Percentiles rank a stretch among this genome's conserved stretches.
Evolutionary conservation across 2,888 invertebrate genomes (phyloP).

Genomic region (Ormyrus thymus): DNA sequence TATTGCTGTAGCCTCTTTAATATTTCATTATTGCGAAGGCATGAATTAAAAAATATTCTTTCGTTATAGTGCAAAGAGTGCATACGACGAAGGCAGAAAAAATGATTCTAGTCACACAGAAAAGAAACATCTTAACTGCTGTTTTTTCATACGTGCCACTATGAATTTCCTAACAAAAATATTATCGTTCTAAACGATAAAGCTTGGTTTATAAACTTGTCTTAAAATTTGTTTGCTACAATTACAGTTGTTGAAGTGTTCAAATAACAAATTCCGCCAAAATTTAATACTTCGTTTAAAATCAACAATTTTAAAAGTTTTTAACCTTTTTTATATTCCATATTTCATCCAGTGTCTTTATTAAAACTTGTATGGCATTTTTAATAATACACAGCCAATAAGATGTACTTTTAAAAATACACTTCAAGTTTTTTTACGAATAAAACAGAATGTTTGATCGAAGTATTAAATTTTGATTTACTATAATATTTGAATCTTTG

Average conservation of each 20-base stretch:
- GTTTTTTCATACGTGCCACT: constrained; percentile 30
- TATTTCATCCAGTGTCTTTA: not conserved
- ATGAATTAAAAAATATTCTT: constrained; percentile 3
- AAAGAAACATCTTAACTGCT: constrained; percentile 23
- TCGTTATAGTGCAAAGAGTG: constrained; percentile 25
- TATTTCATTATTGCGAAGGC: not conserved
- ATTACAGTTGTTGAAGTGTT: not conserved
- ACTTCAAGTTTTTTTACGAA: too few species aligned
- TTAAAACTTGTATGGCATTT: not conserved
- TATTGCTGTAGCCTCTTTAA: too few species aligned
- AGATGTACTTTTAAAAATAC: too few species aligned
- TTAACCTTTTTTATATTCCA: not conserved
- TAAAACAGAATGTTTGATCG: too few species aligned
- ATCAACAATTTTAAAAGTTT: not conserved
- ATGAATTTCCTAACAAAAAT: not conserved
- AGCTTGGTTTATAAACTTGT: too few species aligned
- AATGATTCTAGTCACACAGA: constrained; percentile 42
- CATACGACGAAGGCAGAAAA: constrained; percentile 12
- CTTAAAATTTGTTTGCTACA: too few species aligned
- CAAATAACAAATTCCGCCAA: not conserved
- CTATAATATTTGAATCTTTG: not conserved
- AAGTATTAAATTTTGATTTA: not conserved
- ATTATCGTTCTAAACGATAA: not conserved
- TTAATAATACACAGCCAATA: not conserved
- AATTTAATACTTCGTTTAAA: not conserved